Conservation (phyloP, 2,888 invertebrate species). For the Eumacrocentrus americanus region DNA sequence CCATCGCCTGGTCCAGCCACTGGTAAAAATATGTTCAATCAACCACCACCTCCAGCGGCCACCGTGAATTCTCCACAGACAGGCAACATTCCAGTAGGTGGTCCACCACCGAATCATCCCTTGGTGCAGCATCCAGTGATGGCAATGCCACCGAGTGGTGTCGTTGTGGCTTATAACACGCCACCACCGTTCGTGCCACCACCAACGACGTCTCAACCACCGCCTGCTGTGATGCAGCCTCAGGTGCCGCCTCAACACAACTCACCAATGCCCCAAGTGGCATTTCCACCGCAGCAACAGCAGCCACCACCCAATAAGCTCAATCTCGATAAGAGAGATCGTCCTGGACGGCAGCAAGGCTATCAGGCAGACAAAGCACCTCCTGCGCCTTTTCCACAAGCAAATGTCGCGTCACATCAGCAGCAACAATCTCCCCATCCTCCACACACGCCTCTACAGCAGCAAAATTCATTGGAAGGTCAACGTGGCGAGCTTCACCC, state of each 20-base stretch:
- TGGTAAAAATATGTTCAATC: slow-evolving; percentile 55
- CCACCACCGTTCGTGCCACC: slow-evolving; percentile 57
- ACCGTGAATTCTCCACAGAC: slow-evolving; percentile 38
- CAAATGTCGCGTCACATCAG: slow-evolving; percentile 50
- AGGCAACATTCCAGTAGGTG: slow-evolving; percentile 55
- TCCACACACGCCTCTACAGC: slow-evolving; percentile 47
- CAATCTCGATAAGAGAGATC: slow-evolving; percentile 56
- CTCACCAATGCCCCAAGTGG: slow-evolving; percentile 36
- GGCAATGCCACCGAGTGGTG: slow-evolving; percentile 57
- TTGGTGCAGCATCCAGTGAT: slow-evolving; percentile 55
- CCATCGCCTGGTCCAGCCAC: slow-evolving; percentile 58
- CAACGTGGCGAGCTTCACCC: slow-evolving; percentile 51
- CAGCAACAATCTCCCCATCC: slow-evolving; percentile 37
- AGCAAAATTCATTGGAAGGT: slow-evolving; percentile 51
- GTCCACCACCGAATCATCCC: slow-evolving; percentile 50
- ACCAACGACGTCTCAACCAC: slow-evolving; percentile 54
- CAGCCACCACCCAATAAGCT: slow-evolving; percentile 49
- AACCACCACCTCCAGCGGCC: slow-evolving; percentile 43
- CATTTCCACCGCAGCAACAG: slow-evolving; percentile 42
- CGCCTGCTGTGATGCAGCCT: slow-evolving; percentile 43
- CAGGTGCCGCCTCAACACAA: slow-evolving; percentile 32
- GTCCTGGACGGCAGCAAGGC: slow-evolving; percentile 55
- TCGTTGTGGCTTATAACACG: slow-evolving; percentile 54
- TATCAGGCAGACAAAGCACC: slow-evolving; percentile 56
- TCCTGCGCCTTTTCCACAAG: slow-evolving; percentile 58